phyloP scores from a whole-genome alignment of 2,113 vertebrate species.

The Nothoprocta perdicaria region DNA sequence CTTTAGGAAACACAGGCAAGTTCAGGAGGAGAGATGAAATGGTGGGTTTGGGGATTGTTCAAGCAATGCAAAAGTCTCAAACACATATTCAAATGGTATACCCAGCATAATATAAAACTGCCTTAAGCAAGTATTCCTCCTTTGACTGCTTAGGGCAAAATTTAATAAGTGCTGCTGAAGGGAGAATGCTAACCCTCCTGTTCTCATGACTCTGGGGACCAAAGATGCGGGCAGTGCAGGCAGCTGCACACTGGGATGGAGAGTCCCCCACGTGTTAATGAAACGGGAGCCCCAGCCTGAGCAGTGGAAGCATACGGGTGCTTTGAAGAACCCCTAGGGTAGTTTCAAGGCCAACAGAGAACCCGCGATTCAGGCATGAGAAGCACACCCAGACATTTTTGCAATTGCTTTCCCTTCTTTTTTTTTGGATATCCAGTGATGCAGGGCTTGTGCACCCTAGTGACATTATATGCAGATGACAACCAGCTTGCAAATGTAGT shows the following conservation, averaged over 20 bases:
- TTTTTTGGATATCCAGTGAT: not conserved
- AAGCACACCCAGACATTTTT: rapidly evolving
- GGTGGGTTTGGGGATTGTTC: not conserved
- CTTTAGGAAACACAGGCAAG: not conserved
- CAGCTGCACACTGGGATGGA: not conserved
- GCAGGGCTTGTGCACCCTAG: not conserved
- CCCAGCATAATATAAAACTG: rapidly evolving
- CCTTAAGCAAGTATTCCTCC: rapidly evolving
- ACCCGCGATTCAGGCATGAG: rapidly evolving
- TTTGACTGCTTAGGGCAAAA: not conserved
- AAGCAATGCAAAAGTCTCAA: not conserved
- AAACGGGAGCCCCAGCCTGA: not conserved
- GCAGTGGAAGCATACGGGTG: not conserved
- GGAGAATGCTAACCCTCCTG: not conserved
- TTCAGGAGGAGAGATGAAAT: not conserved
- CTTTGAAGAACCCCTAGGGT: rapidly evolving
- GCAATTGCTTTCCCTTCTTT: not conserved
- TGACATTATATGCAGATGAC: not conserved
- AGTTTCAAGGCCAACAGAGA: not conserved
- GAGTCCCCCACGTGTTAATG: not conserved
- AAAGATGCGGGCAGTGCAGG: not conserved
- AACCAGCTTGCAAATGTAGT: rapidly evolving
- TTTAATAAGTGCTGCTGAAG: not conserved
- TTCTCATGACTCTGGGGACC: not conserved
- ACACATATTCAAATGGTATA: not conserved